Percentiles rank a stretch among this genome's conserved stretches.
These are phyloP conservation scores for Drosophila incognita DNA, from an alignment of 2,888 invertebrate species.

Conservation along the genomic window DNA sequence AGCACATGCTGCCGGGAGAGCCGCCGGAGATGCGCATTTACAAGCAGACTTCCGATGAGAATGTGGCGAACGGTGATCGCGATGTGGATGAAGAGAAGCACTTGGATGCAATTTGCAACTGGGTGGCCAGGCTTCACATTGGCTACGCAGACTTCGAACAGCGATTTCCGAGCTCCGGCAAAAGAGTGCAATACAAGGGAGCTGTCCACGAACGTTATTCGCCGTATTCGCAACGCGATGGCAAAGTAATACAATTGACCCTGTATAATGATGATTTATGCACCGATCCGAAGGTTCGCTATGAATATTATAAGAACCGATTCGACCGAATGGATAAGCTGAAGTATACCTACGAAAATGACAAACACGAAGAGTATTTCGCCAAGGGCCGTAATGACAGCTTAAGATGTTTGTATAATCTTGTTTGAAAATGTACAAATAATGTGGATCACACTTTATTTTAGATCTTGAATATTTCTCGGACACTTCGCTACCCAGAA, in stretches of 20 bases:
- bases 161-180: constrained; percentile 91
- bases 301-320: constrained; percentile 89
- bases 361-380: constrained; percentile 88
- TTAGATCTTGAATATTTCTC: constrained; percentile 74
- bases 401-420: constrained; percentile 87
- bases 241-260: constrained; percentile 84
- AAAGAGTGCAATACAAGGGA: constrained; percentile 89
- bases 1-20: constrained; percentile 90
- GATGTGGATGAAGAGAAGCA: constrained; percentile 88
- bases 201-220: constrained; percentile 91
- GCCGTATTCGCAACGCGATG: constrained; percentile 90
- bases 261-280: constrained; percentile 76
- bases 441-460: constrained; percentile 8
- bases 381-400: constrained; percentile 89
- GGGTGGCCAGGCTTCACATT: constrained; percentile 90
- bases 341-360: constrained; percentile 86
- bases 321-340: constrained; percentile 87
- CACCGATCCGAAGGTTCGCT: constrained; percentile 84
- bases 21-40: constrained; percentile 86
- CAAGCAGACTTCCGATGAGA: constrained; percentile 85
- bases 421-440: neutral
- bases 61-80: constrained; percentile 84
- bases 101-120: constrained; percentile 91
- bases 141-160: constrained; percentile 87
- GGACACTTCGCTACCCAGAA: constrained; percentile 72